These are phyloP conservation scores for Agrilus planipennis DNA, from an alignment of 1,140 invertebrate species.

Conservation along the genomic window DNA sequence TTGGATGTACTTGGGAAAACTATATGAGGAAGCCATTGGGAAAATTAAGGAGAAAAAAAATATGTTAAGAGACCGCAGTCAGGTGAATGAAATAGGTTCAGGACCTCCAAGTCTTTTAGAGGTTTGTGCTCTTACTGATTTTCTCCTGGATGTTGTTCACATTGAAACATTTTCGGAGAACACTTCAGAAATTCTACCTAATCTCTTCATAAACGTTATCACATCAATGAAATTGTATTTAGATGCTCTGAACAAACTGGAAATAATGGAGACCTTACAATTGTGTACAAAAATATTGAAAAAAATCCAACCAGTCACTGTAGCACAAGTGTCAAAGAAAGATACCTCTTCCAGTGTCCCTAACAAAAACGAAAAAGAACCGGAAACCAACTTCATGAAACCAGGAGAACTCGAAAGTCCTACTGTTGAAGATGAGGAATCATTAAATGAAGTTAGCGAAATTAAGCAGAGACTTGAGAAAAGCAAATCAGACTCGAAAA, in stretches of 20 bases:
- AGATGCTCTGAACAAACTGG: conserved; percentile 43
- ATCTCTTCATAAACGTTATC: conserved; percentile 55
- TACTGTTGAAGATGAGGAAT: neutral
- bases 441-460: conserved; percentile 1
- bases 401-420: neutral
- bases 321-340: conserved; percentile 12
- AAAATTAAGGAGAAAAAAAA: conserved; percentile 22
- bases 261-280: conserved; percentile 51
- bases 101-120: conserved; percentile 49
- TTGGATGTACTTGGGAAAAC: conserved; percentile 68
- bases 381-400: neutral
- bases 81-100: conserved; percentile 42
- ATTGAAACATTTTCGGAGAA: conserved; percentile 70
- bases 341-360: conserved; percentile 5
- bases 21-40: conserved; percentile 48
- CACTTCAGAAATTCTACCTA: conserved; percentile 66
- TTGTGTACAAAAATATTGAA: conserved; percentile 66
- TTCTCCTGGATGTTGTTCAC: conserved; percentile 67
- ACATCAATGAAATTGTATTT: conserved; percentile 47
- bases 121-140: conserved; percentile 62
- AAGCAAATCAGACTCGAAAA: conserved; percentile 52
- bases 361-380: neutral
- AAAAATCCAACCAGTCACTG: conserved; percentile 54
- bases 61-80: conserved; percentile 25
- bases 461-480: conserved; percentile 38